phyloP scores from a whole-genome alignment of 2,888 invertebrate species.

The Macrophya annulata region DNA sequence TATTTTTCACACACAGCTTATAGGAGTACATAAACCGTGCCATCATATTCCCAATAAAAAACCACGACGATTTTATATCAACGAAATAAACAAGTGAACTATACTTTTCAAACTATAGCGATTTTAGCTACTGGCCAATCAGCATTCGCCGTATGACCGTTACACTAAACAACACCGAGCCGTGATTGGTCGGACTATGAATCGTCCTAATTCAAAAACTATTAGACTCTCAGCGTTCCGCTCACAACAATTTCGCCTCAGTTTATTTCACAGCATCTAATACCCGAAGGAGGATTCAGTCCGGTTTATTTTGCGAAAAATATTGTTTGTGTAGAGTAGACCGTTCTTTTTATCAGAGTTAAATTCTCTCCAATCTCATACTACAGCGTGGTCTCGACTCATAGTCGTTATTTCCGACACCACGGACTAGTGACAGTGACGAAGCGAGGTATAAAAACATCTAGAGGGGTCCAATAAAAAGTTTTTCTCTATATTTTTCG shows the following conservation, averaged over 20 bases:
- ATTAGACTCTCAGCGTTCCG: not conserved
- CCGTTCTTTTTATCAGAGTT: not conserved
- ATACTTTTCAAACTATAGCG: not conserved
- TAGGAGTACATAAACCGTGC: not conserved
- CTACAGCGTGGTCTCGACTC: not conserved
- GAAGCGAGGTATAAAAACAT: slow-evolving; percentile 36
- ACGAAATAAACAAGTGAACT: not conserved
- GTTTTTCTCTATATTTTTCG: not conserved
- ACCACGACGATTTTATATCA: not conserved
- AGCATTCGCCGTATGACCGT: not conserved
- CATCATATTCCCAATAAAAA: not conserved
- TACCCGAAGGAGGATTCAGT: not conserved
- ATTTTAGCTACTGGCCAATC: not conserved
- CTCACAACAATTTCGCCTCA: not conserved
- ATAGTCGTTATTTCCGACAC: slow-evolving; percentile 34
- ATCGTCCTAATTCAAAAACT: not conserved
- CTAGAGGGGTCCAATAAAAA: slow-evolving; percentile 1
- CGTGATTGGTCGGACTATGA: not conserved
- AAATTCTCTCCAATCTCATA: not conserved
- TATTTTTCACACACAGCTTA: not conserved
- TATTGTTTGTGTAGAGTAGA: not conserved
- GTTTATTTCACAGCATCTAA: not conserved
- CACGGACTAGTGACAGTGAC: slow-evolving; percentile 43
- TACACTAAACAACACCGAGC: not conserved
- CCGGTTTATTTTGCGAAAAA: not conserved